Conservation (phyloP, 2,113 vertebrate species). For the Mystacornis crossleyi region DNA sequence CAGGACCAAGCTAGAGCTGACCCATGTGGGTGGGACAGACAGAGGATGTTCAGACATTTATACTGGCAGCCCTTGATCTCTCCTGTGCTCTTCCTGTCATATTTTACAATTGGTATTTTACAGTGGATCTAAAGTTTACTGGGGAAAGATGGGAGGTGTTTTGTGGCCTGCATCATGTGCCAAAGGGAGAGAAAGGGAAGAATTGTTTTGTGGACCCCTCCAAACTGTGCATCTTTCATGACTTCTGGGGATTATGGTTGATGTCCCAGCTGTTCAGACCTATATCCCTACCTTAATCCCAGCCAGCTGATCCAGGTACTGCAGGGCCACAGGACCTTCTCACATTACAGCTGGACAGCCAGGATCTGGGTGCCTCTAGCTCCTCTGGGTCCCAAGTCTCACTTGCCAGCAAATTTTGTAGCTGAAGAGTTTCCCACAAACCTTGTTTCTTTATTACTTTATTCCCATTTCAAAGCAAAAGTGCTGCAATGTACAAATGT, state of each 20-base stretch:
- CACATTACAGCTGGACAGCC: background rate
- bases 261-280: background rate
- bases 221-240: background rate
- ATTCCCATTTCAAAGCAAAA: background rate
- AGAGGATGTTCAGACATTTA: constrained; percentile 5
- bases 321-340: background rate
- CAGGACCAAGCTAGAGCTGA: constrained; percentile 9
- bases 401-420: background rate
- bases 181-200: background rate
- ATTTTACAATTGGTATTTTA: constrained; percentile 21
- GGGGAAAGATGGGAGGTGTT: background rate
- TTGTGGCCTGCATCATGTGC: background rate
- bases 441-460: background rate
- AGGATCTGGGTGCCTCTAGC: background rate
- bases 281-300: background rate
- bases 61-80: constrained; percentile 52
- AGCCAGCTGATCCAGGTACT: background rate
- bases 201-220: background rate
- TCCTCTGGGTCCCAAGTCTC: background rate
- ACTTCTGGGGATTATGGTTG: background rate
- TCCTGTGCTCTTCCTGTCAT: constrained; percentile 42
- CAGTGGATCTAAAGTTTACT: background rate
- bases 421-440: background rate
- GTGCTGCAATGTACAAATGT: background rate
- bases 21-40: constrained; percentile 1